Percentiles rank a stretch among this genome's conserved stretches.
These are phyloP conservation scores for Lepisosteus osseus DNA, from an alignment of 2,113 vertebrate genomes.

Conservation along the genomic window DNA sequence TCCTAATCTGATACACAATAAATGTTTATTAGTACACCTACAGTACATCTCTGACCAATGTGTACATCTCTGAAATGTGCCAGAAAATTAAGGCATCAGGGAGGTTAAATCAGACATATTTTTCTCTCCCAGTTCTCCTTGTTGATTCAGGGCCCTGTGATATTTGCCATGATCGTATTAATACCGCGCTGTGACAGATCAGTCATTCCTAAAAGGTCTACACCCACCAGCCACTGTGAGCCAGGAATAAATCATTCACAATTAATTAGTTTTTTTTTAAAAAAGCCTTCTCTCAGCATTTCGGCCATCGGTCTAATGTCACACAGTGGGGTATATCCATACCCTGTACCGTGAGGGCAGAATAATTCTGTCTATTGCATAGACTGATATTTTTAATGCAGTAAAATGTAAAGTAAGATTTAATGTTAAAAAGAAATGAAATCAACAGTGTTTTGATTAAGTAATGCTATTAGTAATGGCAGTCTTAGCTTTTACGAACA, in stretches of 20 bases:
- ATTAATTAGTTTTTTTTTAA: slow-evolving; percentile 43
- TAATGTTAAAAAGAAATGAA: background rate
- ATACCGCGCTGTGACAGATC: slow-evolving; percentile 28
- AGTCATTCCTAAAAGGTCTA: slow-evolving; percentile 41
- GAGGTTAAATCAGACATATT: slow-evolving; percentile 38
- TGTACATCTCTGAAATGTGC: slow-evolving; percentile 9
- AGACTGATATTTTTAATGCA: background rate
- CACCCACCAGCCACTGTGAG: slow-evolving; percentile 34
- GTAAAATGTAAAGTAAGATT: too few relatives aligned
- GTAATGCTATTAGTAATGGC: background rate
- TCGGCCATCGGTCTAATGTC: slow-evolving; percentile 38
- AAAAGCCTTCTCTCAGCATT: slow-evolving; percentile 15
- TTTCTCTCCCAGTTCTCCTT: slow-evolving; percentile 33
- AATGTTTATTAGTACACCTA: too few relatives aligned
- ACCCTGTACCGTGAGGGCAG: slow-evolving; percentile 23
- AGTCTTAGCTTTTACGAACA: slow-evolving; percentile 8
- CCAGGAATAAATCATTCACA: slow-evolving; percentile 53
- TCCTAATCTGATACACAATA: too few relatives aligned
- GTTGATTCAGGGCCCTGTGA: slow-evolving; percentile 42
- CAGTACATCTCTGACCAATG: too few relatives aligned
- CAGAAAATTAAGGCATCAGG: slow-evolving; percentile 18
- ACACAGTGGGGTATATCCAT: slow-evolving; percentile 35
- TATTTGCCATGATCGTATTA: slow-evolving; percentile 36
- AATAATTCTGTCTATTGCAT: background rate
- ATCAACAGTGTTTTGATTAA: background rate